Evolutionary conservation across 1,140 invertebrate species (phyloP).

Genomic region (Conopomorpha cramerella): DNA sequence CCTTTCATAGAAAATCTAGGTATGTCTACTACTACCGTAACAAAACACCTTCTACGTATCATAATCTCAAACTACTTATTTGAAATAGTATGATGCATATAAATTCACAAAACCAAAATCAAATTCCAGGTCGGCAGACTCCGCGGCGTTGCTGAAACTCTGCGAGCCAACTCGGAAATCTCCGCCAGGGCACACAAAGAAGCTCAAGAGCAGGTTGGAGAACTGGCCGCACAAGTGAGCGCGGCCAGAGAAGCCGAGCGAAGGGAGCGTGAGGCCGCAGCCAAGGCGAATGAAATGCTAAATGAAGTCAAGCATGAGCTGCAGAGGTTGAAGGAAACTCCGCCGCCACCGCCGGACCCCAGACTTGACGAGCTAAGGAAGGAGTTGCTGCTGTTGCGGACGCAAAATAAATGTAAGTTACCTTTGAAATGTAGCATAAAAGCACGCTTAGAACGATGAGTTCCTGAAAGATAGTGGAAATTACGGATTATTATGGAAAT

Average conservation of each 20-base stretch:
- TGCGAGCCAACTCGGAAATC: conserved; percentile 63
- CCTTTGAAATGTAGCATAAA: neutral
- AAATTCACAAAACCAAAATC: no score
- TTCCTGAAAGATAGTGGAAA: no score
- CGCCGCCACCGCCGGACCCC: conserved; percentile 68
- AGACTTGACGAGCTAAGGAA: conserved; percentile 73
- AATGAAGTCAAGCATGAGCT: conserved; percentile 58
- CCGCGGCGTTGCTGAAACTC: conserved; percentile 56
- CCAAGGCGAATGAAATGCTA: conserved; percentile 47
- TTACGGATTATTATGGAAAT: no score
- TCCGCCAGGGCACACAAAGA: conserved; percentile 60
- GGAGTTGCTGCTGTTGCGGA: conserved; percentile 68
- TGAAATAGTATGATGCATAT: no score
- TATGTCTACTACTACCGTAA: no score
- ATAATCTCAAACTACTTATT: no score
- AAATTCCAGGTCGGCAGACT: conserved; percentile 40
- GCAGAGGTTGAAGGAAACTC: conserved; percentile 43
- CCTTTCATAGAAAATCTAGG: no score
- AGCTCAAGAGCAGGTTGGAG: conserved; percentile 55
- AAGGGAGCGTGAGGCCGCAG: conserved; percentile 28
- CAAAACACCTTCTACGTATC: no score
- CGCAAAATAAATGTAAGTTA: conserved; percentile 75
- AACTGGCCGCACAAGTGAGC: conserved; percentile 62
- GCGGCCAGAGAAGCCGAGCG: conserved; percentile 59
- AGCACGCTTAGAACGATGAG: no score